A percentile compares a stretch with the other conserved stretches of the same genome.
These are phyloP conservation scores for Cataglyphis rosenhaueri DNA, from an alignment of 2,888 invertebrate species.

Conservation along the genomic window DNA sequence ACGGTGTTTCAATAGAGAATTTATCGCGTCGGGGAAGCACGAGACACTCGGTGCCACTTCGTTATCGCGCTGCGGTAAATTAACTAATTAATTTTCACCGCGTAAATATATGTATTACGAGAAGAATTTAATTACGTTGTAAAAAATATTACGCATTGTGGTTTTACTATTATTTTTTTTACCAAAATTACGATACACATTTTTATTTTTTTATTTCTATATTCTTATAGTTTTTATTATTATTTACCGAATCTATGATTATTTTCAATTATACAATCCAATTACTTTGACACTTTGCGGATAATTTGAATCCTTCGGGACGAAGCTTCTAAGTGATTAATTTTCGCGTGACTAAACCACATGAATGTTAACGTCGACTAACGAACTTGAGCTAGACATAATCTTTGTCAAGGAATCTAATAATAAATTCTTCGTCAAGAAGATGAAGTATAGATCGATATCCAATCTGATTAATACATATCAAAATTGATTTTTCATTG, in stretches of 20 bases:
- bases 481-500: neutral
- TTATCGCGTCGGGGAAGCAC: neutral
- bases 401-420: conserved; percentile 18
- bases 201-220: neutral
- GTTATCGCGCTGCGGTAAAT: conserved; percentile 23
- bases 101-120: neutral
- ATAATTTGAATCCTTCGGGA: conserved; percentile 1
- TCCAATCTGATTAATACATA: neutral
- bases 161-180: neutral
- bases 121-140: neutral
- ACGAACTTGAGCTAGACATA: neutral
- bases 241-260: neutral
- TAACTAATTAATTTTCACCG: conserved; percentile 9
- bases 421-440: conserved; percentile 12
- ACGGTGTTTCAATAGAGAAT: conserved; percentile 20
- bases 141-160: neutral
- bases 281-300: neutral
- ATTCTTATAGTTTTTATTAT: neutral
- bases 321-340: neutral
- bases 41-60: conserved; percentile 9
- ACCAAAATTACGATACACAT: neutral
- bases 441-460: neutral
- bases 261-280: conserved; percentile 8
- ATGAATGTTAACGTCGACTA: neutral
- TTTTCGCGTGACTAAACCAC: neutral